Evolutionary conservation across 2,888 invertebrate genomes (phyloP).

Genomic region (Iphiclides podalirius): DNA sequence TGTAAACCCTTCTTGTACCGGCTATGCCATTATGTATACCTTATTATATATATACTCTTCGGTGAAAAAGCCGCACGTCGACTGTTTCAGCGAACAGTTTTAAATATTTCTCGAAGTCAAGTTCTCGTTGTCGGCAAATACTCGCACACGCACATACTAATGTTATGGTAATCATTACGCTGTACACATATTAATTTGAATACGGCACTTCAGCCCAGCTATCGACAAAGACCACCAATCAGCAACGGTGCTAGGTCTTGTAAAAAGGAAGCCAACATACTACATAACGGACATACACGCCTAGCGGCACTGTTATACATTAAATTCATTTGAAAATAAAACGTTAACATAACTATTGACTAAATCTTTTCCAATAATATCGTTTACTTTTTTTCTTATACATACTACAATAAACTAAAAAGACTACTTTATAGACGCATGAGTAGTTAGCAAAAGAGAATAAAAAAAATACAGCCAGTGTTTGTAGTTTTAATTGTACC

Average conservation of each 20-base stretch:
- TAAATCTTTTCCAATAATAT: background rate
- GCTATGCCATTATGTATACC: too few species aligned
- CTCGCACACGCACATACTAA: conserved; percentile 63
- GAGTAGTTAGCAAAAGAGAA: too few species aligned
- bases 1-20: too few species aligned
- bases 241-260: conserved; percentile 53
- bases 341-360: background rate
- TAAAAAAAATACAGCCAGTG: background rate
- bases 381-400: background rate
- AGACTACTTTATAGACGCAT: too few species aligned
- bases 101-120: conserved; percentile 59
- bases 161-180: conserved; percentile 71
- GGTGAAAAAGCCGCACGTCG: conserved; percentile 21
- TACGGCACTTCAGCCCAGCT: conserved; percentile 60
- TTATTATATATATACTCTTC: too few species aligned
- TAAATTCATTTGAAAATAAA: conserved; percentile 25
- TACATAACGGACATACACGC: conserved; percentile 35
- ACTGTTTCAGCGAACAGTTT: conserved; percentile 43
- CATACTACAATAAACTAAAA: too few species aligned
- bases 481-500: background rate
- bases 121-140: conserved; percentile 55
- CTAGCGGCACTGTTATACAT: conserved; percentile 32
- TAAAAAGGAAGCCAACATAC: conserved; percentile 47
- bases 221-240: conserved; percentile 51
- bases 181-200: conserved; percentile 70